Percentiles rank a stretch among this genome's conserved stretches.
phyloP scores from a whole-genome alignment of 2,797 vertebrate genomes.

The Helostoma temminkii region DNA sequence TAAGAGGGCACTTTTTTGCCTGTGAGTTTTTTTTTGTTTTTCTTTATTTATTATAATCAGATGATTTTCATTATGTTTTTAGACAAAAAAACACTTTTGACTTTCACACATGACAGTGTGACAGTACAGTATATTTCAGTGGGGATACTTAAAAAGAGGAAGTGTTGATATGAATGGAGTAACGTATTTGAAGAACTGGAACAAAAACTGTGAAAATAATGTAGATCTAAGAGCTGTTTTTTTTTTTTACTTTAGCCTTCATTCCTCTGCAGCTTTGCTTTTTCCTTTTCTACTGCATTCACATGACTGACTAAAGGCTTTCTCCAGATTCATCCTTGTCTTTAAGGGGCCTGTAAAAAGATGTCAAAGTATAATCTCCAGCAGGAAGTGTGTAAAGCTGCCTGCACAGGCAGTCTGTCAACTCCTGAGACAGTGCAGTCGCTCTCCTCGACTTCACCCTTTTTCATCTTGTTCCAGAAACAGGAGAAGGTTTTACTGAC shows the following conservation, averaged over 20 bases:
- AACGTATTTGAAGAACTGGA: neutral
- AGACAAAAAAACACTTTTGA: too few relatives aligned
- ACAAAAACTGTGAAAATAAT: conserved; percentile 25
- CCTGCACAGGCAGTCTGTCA: conserved; percentile 65
- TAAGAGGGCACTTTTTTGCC: too few relatives aligned
- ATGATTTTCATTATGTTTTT: too few relatives aligned
- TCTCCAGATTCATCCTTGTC: conserved; percentile 50
- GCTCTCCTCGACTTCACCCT: conserved; percentile 47
- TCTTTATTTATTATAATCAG: too few relatives aligned
- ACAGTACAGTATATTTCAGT: conserved; percentile 12
- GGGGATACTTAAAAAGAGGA: conserved; percentile 35
- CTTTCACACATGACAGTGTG: too few relatives aligned
- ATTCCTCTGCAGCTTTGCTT: conserved; percentile 42
- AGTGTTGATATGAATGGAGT: conserved; percentile 14
- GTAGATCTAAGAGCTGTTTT: conserved; percentile 8
- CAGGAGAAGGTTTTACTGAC: conserved; percentile 56
- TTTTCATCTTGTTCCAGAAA: conserved; percentile 64
- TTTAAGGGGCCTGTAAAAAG: conserved; percentile 67
- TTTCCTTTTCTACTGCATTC: conserved; percentile 33
- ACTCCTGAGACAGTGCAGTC: conserved; percentile 59
- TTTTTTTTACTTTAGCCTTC: conserved; percentile 36
- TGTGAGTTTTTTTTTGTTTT: too few relatives aligned
- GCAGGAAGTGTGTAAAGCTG: conserved; percentile 63
- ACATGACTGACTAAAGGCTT: conserved; percentile 60
- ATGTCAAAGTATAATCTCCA: conserved; percentile 69